Base-by-base conservation (phyloP, 2,888 invertebrate species). In the Drosophila austrosaltans region DNA sequence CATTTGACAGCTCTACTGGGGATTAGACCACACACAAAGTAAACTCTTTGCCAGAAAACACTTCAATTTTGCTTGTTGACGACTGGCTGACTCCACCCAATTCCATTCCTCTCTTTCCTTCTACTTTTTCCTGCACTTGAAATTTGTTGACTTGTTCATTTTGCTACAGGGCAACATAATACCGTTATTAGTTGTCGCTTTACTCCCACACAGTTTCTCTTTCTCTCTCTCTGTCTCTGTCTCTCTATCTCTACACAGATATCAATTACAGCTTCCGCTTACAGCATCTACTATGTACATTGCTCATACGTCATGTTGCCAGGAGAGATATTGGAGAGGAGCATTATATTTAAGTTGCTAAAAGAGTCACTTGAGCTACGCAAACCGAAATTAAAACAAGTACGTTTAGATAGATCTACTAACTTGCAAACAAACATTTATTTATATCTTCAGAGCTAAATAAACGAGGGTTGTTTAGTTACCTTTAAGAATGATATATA, bases 351-450 rank as follows among this genome's bases (percentile, higher is more conserved):
- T 79, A 79, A 73, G 76, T 74, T 69, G 73, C 62, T 74, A 75
- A 82, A 79, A 61, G 44, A 58, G 36, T 8, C 82, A 75, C 87
- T 87, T 69, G 69, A 69, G 68, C 56, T 62, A 36, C 8, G 63
- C 83, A 81, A 81, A 68, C 82, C 79, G 67, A 81, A 80, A 79
- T 72, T 69, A 74, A 75, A 76, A 68, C 70, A 72, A 77, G 65
- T 75, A 72, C 71, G 81, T 58, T 16, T 25, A 48, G 48, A 40
- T 12, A 25, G 22, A 48, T 10, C 16, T 16, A 16, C 16, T 16
- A 16, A 16, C 16, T 16, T 16, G 0, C 16, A 16, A 16, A 25
- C 22, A 22, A 3, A 48, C 3, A 48, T 44, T 7, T 44, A n/a
- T 36, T 1, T 40, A 36, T 54, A 44, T 58, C 53, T n/a, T 36